Percentiles rank a stretch among this genome's conserved stretches.
These are phyloP conservation scores for Toxostoma redivivum DNA, from an alignment of 2,113 vertebrate species.

Conservation along the genomic window DNA sequence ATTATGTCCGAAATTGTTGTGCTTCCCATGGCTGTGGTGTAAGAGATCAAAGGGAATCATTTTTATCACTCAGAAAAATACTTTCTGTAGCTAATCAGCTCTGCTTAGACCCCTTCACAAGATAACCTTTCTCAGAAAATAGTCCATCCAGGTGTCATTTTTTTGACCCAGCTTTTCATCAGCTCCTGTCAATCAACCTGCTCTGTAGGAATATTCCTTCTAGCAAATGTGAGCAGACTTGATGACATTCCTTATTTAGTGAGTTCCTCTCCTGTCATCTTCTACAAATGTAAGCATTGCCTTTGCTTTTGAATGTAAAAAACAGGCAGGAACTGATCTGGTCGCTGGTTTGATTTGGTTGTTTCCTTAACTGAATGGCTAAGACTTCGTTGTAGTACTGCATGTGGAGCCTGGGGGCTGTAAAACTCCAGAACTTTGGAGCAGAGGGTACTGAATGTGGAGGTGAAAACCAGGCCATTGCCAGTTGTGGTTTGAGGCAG, in stretches of 20 bases:
- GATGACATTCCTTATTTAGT: background rate
- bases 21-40: background rate
- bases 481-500: background rate
- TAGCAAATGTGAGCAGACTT: background rate
- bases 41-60: background rate
- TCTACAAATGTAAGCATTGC: background rate
- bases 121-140: background rate
- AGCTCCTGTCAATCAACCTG: background rate
- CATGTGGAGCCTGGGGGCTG: accelerated
- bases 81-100: background rate
- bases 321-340: background rate
- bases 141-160: background rate
- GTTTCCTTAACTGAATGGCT: background rate
- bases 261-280: background rate
- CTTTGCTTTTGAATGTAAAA: background rate
- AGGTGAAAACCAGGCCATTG: background rate
- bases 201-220: background rate
- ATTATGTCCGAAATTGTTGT: background rate
- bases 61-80: conserved; percentile 16
- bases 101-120: background rate
- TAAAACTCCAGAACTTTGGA: background rate
- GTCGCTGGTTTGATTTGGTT: background rate
- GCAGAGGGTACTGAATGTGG: background rate
- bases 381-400: background rate
- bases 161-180: background rate